Conservation (phyloP, 2,888 invertebrate species). For the Brachypalpus laphriformis region DNA sequence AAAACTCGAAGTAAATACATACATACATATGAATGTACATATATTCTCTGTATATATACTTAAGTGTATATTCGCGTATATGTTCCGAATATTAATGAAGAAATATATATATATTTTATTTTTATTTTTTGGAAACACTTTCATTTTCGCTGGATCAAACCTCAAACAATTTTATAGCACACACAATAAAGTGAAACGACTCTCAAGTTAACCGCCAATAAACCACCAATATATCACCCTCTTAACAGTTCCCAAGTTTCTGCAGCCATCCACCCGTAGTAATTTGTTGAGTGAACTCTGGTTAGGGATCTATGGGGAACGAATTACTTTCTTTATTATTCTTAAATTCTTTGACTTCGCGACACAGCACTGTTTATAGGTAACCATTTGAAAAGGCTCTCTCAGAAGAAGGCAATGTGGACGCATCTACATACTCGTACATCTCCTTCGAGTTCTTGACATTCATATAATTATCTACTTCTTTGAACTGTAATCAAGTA, state of each 20-base stretch:
- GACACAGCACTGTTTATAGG: neutral
- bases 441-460: neutral
- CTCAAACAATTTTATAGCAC: neutral
- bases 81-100: neutral
- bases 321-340: neutral
- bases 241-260: conserved; percentile 5
- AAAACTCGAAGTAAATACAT: no score
- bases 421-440: neutral
- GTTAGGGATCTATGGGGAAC: neutral
- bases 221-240: neutral
- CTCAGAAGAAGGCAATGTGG: neutral
- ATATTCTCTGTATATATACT: no score
- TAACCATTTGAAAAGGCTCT: neutral
- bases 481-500: neutral
- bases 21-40: no score
- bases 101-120: neutral
- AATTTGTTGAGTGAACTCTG: neutral
- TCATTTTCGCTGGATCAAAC: neutral
- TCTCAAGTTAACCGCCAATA: conserved; percentile 11
- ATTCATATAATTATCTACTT: neutral
- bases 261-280: neutral
- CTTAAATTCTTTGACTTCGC: neutral
- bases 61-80: neutral
- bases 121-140: neutral
- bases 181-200: neutral